Base-by-base conservation (phyloP, 92 coral and sea anemone genomes). In the Scolanthus callimorphus region DNA sequence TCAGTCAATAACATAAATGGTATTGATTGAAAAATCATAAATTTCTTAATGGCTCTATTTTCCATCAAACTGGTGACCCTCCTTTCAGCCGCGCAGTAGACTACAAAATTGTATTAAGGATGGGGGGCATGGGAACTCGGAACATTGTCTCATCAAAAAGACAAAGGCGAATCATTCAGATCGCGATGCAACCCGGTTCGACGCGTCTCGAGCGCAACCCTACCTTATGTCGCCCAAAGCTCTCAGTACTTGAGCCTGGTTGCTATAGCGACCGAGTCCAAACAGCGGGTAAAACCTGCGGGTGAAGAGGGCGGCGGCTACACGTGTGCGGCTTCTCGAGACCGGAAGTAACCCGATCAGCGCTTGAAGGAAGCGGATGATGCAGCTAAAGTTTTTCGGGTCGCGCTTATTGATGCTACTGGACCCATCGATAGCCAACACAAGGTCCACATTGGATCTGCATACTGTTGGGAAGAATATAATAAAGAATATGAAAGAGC, bases 371-470 rank as follows among this genome's bases (percentile, higher is more conserved):
- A 85, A 85, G 62, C 60, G 24, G 51, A 85, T 60, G 38, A 83
- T 54, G 13, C 65, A 60, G 55, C 57, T 62, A 74, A 85, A 85
- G 69, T 85, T 74, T 2, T 70, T 70, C 27, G 72, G 75, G 31
- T 85, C 87, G 48, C 45, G 66, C 23, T 45, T 62, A 28, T 78
- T 79, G 31, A 85, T 59, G 49, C 88, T 85, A 17, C 84, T 74
- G 9, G 88, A 80, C 15, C 88, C 94, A 38, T 85, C 94, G 49
- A 85, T 67, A 52, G 76, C 39, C 50, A 85, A 75, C 39, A 63
- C 79, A 39, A 85, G 60, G n/a, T 85, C 94, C 17, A 85, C 31
- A 13, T 49, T 53, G 20, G 28, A 52, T 23, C 39, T 27, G 27
- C 81, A 74, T 3, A 74, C 81, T 74, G 39, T n/a, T n/a, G n/a